Conservation (phyloP, 2,888 invertebrate species). For the Drosophila quinaria region DNA sequence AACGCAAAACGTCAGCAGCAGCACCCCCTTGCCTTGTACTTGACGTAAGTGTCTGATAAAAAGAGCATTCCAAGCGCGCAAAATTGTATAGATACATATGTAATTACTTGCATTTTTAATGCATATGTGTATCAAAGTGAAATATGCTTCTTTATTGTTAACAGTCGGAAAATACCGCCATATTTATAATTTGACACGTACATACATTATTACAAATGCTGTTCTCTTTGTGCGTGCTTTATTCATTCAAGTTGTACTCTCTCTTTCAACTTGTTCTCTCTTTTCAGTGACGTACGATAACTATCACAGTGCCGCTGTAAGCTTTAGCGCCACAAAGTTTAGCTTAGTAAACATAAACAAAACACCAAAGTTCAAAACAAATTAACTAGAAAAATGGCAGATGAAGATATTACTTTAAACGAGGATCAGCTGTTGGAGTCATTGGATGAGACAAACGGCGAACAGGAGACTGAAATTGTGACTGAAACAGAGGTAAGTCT, state of each 20-base stretch:
- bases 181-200: constrained; percentile 25
- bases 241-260: constrained; percentile 22
- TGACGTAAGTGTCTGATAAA: constrained; percentile 51
- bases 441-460: constrained; percentile 86
- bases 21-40: constrained; percentile 46
- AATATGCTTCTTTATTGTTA: background rate
- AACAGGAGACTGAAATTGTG: constrained; percentile 84
- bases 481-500: constrained; percentile 85
- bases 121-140: background rate
- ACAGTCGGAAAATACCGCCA: constrained; percentile 9
- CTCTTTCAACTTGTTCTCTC: constrained; percentile 26
- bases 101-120: background rate
- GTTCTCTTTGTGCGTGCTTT: constrained; percentile 25
- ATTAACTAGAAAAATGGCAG: constrained; percentile 82
- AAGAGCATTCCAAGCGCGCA: background rate
- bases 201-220: constrained; percentile 10
- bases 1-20: constrained; percentile 74
- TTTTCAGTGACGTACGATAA: constrained; percentile 49
- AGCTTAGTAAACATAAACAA: constrained; percentile 56
- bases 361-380: constrained; percentile 55
- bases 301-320: constrained; percentile 45
- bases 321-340: constrained; percentile 57
- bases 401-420: constrained; percentile 86
- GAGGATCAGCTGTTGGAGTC: constrained; percentile 86
- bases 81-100: background rate